Evolutionary conservation across 2,888 invertebrate species (phyloP).

Genomic region (Steinernema hermaphroditum): DNA sequence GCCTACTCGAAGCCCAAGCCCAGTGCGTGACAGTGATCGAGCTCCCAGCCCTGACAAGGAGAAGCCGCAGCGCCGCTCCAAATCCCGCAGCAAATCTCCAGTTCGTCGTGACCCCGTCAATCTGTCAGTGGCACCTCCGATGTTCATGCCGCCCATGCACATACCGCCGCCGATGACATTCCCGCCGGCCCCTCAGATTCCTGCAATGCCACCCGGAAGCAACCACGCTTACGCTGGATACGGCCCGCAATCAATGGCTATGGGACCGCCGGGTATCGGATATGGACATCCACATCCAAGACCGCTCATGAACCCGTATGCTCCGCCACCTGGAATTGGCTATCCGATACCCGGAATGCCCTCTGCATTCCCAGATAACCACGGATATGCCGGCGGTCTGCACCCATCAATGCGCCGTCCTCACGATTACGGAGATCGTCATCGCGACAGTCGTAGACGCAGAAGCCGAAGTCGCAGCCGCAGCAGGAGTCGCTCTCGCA

Average conservation of each 20-base stretch:
- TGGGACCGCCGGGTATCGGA: no score
- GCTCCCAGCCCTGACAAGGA: not conserved
- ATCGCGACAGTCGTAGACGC: not conserved
- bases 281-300: no score
- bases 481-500: not conserved
- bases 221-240: not conserved
- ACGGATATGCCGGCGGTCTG: conserved; percentile 5
- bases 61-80: not conserved
- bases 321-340: no score
- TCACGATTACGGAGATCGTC: not conserved
- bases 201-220: not conserved
- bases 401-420: not conserved
- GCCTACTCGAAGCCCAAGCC: not conserved
- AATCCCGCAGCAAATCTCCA: not conserved
- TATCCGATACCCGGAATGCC: no score
- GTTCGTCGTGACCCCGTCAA: not conserved
- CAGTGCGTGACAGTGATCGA: not conserved
- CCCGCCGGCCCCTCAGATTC: not conserved
- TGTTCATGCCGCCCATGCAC: not conserved
- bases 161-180: conserved; percentile 6
- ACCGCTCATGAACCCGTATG: no score
- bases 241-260: no score
- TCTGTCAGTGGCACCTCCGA: not conserved
- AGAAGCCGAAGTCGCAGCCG: not conserved
- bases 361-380: not conserved